Evolutionary conservation across 2,888 invertebrate genomes (phyloP), one percentile per base, ranked within the genome.

Genomic region (Drosophila colorata): DNA sequence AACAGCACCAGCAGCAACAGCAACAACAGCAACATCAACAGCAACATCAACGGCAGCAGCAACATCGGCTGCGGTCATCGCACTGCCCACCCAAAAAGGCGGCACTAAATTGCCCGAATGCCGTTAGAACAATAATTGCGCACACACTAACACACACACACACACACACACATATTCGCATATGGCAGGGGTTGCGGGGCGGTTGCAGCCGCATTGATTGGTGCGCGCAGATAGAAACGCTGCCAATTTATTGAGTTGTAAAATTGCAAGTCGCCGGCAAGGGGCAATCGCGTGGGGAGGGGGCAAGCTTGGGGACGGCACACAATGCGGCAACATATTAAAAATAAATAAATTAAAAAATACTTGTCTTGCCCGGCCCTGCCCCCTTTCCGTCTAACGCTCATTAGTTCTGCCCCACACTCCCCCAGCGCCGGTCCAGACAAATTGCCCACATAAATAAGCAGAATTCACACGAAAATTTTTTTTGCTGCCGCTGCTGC

Each of bases 201-300:
- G 20, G 20, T 20, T 3, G 2, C 20, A 20, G 20, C 51, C 37
- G 25, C 61, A 67, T 63, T 81, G 85, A 88, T 88, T 87, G 80
- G 59, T 46, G 35, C 52, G 52, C 49, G 47, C 51, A 67, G 79
- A 84, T 78, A 78, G 75, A 67, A 75, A 40, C 70, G 63, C 53
- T 63, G 65, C 74, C 80, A 80, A 84, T 88, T 84, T 84, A 84
- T 84, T 85, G 89, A 84, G 88, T 85, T 83, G 88, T 83, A 81
- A 87, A 88, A 88, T 74, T 73, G 49, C 51, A 72, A 76, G 52
- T n/a, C n/a, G n/a, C n/a, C 70, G 69, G 49, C 51, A 72, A 61
- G 69, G 51, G 25, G 7, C 25, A 25, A 25, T 20, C 20, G 20
- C 20, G 20, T 20, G 20, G 2, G 20, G 20, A 20, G 20, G 3